These are phyloP conservation scores for Cheilosia vulpina DNA, from an alignment of 2,888 invertebrate genomes.

Conservation along the genomic window DNA sequence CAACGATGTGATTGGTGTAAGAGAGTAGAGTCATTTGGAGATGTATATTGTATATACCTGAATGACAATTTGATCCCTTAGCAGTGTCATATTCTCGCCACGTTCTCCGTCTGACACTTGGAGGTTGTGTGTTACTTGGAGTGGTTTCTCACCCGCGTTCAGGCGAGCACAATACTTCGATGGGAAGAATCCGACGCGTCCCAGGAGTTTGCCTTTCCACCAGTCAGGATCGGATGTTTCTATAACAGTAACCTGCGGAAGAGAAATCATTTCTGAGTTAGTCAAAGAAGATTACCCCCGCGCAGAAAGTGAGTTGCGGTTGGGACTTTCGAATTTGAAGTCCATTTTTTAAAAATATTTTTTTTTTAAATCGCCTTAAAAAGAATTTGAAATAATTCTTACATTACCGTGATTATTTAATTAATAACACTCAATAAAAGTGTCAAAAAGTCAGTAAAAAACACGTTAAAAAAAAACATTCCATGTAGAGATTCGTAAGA, in stretches of 20 bases:
- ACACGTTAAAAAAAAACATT: no score
- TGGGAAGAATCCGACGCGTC: conserved; percentile 96
- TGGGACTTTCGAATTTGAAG: no score
- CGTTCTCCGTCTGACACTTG: conserved; percentile 93
- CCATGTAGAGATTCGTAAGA: no score
- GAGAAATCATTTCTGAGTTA: neutral
- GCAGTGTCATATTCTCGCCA: conserved; percentile 88
- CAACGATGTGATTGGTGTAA: neutral
- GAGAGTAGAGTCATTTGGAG: neutral
- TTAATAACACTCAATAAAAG: no score
- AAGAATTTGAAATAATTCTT: no score
- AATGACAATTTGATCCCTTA: conserved; percentile 97
- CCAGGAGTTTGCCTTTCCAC: conserved; percentile 98
- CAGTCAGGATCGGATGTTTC: conserved; percentile 97
- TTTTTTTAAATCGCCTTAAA: no score
- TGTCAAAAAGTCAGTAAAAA: no score
- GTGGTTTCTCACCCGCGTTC: conserved; percentile 94
- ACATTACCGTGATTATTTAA: no score
- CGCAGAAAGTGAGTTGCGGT: no score
- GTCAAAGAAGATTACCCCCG: no score
- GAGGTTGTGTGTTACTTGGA: conserved; percentile 94
- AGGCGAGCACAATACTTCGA: conserved; percentile 97
- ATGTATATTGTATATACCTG: conserved; percentile 83
- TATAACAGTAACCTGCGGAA: conserved; percentile 91
- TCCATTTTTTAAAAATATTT: no score